phyloP scores from a whole-genome alignment of 2,797 vertebrate genomes.

The Sebastes ruberrimus region DNA sequence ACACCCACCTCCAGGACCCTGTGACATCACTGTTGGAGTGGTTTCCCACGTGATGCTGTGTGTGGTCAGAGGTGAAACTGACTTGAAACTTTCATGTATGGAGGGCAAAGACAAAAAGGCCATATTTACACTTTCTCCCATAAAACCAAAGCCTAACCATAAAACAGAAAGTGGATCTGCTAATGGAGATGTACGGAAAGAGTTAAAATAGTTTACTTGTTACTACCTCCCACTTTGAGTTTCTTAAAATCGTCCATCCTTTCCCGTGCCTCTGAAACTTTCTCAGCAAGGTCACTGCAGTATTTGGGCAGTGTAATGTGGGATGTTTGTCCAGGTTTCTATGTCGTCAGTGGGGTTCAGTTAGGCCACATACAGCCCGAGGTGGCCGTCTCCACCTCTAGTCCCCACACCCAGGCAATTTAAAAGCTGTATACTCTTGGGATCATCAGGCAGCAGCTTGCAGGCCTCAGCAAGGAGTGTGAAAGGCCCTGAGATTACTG shows the following conservation, averaged over 20 bases:
- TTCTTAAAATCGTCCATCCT: neutral
- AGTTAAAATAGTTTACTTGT: neutral
- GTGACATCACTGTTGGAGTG: no score
- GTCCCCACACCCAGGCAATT: conserved; percentile 63
- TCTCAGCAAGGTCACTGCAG: conserved; percentile 57
- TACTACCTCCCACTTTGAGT: neutral
- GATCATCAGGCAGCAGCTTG: conserved; percentile 65
- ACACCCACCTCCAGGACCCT: neutral
- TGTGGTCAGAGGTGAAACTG: neutral
- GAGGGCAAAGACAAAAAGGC: neutral
- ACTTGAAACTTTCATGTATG: neutral
- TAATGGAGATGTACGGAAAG: neutral
- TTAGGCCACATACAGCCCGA: conserved; percentile 45
- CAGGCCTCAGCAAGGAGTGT: conserved; percentile 56
- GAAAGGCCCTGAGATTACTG: conserved; percentile 65
- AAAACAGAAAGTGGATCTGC: neutral
- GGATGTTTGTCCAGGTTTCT: conserved; percentile 49
- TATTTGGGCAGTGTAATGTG: conserved; percentile 34
- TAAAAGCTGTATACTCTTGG: conserved; percentile 64
- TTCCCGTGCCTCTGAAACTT: neutral
- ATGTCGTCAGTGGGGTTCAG: conserved; percentile 36
- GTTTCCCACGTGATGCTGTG: no score
- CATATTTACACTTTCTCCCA: neutral
- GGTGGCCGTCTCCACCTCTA: conserved; percentile 36
- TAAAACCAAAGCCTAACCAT: neutral